Conservation (phyloP, 2,888 invertebrate species). For the Drosophila acutilabella region DNA sequence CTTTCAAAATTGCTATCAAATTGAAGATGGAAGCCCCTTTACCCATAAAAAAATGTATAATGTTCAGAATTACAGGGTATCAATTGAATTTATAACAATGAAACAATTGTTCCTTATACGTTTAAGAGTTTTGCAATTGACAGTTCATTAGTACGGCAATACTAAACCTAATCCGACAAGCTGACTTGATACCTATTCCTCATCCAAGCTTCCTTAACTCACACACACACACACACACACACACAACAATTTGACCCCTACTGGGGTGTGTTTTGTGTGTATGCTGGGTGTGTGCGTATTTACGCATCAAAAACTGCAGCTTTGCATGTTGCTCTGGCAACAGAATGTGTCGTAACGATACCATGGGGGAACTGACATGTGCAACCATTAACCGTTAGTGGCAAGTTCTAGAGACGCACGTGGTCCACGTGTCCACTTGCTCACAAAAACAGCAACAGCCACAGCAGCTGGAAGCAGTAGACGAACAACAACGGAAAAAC, state of each 20-base stretch:
- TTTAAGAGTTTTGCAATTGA: slow-evolving; percentile 21
- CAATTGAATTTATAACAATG: background rate
- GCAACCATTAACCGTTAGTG: slow-evolving; percentile 28
- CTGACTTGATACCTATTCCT: background rate
- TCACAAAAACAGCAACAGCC: slow-evolving; percentile 9
- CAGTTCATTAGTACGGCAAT: slow-evolving; percentile 39
- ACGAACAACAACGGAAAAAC: slow-evolving; percentile 13
- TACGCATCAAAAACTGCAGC: slow-evolving; percentile 43
- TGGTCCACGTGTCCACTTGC: slow-evolving; percentile 48
- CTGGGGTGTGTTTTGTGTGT: slow-evolving; percentile 1
- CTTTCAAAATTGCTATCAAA: too few relatives aligned
- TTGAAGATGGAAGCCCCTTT: too few relatives aligned
- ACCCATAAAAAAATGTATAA: background rate
- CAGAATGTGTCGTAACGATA: slow-evolving; percentile 7
- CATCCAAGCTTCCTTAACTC: background rate
- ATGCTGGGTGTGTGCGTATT: slow-evolving; percentile 22
- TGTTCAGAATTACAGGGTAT: slow-evolving; percentile 5
- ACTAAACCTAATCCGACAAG: slow-evolving; percentile 19
- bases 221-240: background rate
- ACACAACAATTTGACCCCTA: background rate
- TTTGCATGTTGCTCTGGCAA: slow-evolving; percentile 51
- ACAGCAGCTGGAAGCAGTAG: slow-evolving; percentile 7
- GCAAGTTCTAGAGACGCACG: slow-evolving; percentile 28
- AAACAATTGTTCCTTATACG: background rate
- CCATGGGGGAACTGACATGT: slow-evolving; percentile 2